Conservation (phyloP, 2,888 invertebrate species). For the Minunthozetes semirufus region DNA sequence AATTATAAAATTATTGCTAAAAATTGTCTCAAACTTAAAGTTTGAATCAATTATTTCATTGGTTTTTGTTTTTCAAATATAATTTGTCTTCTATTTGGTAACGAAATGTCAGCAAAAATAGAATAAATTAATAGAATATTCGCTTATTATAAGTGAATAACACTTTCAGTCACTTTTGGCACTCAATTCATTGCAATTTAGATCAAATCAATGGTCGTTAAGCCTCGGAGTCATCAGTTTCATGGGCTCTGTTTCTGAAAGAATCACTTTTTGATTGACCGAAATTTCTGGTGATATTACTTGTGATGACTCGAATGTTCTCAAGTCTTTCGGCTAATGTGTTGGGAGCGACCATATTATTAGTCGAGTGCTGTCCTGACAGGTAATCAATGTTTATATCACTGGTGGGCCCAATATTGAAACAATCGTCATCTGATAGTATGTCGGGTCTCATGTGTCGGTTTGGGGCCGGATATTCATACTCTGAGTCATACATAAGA, state of each 20-base stretch:
- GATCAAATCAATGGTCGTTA: not conserved
- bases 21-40: no score
- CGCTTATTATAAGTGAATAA: no score
- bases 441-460: slow-evolving; percentile 52
- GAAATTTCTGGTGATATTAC: slow-evolving; percentile 68
- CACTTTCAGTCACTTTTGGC: no score
- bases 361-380: slow-evolving; percentile 35
- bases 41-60: no score
- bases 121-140: no score
- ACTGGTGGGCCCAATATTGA: slow-evolving; percentile 47
- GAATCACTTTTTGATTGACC: slow-evolving; percentile 48
- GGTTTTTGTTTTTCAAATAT: no score
- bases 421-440: slow-evolving; percentile 50
- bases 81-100: no score
- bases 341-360: slow-evolving; percentile 23
- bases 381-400: slow-evolving; percentile 49
- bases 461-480: slow-evolving; percentile 53
- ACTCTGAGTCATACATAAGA: slow-evolving; percentile 71
- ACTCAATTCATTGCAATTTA: no score
- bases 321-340: slow-evolving; percentile 51
- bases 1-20: no score
- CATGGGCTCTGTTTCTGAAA: not conserved
- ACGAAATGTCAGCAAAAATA: no score
- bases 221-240: slow-evolving; percentile 6
- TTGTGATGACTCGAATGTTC: slow-evolving; percentile 67